Evolutionary conservation across 2,888 invertebrate genomes (phyloP).

Genomic region (Ceramica pisi): DNA sequence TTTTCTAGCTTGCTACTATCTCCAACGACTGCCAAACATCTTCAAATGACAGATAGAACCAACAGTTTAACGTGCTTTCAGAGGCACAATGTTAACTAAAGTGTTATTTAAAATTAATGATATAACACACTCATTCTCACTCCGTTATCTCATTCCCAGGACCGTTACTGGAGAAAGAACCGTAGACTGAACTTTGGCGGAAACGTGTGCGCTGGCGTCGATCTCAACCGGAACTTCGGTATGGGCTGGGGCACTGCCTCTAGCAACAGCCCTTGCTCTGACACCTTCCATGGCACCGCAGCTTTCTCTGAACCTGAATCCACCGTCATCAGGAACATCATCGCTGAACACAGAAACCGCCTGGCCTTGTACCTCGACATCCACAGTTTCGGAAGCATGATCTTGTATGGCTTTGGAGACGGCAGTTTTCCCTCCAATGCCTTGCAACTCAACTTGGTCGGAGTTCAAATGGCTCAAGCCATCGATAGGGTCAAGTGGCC

Average conservation of each 20-base stretch:
- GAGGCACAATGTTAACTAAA: no score
- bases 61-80: no score
- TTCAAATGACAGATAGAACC: no score
- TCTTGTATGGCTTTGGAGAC: conserved; percentile 84
- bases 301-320: conserved; percentile 93
- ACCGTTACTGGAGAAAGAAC: conserved; percentile 93
- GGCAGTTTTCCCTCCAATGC: conserved; percentile 87
- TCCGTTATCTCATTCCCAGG: conserved; percentile 74
- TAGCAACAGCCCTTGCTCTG: conserved; percentile 89
- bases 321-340: conserved; percentile 89
- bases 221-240: conserved; percentile 94
- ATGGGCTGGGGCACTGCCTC: conserved; percentile 92
- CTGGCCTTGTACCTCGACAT: conserved; percentile 93
- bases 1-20: no score
- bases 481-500: conserved; percentile 86
- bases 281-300: conserved; percentile 91
- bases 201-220: conserved; percentile 92
- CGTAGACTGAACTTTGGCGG: conserved; percentile 78
- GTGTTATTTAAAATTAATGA: no score
- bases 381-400: conserved; percentile 94
- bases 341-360: conserved; percentile 84
- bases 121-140: background rate
- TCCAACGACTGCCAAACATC: no score
- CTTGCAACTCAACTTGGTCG: conserved; percentile 80
- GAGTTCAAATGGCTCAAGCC: conserved; percentile 82